Evolutionary conservation across 2,888 invertebrate species (phyloP), one percentile per base, ranked within the genome.

Genomic region (Dyspetes luteomarginatus): DNA sequence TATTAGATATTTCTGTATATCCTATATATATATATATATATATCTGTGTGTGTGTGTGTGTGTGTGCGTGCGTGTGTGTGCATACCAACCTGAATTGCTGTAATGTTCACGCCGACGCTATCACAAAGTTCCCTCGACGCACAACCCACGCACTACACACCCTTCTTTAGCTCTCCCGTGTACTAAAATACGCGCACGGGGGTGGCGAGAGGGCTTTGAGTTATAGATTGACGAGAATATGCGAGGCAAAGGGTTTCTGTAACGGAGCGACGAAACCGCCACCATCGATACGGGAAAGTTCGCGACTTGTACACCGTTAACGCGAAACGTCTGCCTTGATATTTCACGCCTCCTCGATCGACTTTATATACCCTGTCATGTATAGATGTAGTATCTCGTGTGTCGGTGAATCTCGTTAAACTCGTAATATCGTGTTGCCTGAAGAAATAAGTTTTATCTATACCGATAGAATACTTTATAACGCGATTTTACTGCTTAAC

Each of bases 271-370:
- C 12, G 55, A 30, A 62, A 69, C 69, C 55, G 43, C 52, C 45
- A 36, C 22, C 72, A 50, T 67, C 68, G 74, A 68, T 79, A 69
- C 78, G 77, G 77, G 52, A 62, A 72, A 60, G 77, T 81, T 79
- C 36, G 80, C 73, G 69, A 56, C 41, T 65, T 52, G 71, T 71
- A 71, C n/a, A n/a, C 26, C 71, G 56, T 48, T 56, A 48, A 65
- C 50, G 65, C 77, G 71, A 72, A 78, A 78, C 64, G 65, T 72
- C 65, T 78, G 71, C 65, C 65, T 65, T 58, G 50, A 78, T 71
- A 78, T 71, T 72, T 72, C 71, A 50, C 36, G 17, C 58, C 71
- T n/a, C n/a, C n/a, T 36, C 28, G 30, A 71, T 71, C 69, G 30
- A 36, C 22, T 64, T 56, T 30, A n/a, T n/a, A n/a, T n/a, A n/a